A percentile compares a stretch with the other conserved stretches of the same genome.
Evolutionary conservation across 2,888 invertebrate genomes (phyloP).

Genomic region (Clepsis dumicolana): DNA sequence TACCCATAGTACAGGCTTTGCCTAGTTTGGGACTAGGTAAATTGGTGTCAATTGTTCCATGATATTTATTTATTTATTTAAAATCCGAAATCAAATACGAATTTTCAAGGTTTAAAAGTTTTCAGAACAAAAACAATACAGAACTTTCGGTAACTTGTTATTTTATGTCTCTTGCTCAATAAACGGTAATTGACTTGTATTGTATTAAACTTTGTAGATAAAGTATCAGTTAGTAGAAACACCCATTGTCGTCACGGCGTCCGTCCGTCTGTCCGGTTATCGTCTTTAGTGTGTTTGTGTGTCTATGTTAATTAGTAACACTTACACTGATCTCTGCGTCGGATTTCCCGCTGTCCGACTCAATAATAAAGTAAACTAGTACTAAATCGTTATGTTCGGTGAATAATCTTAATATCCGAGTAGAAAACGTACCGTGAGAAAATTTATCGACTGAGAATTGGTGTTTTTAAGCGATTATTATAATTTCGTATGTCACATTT

Average conservation of each 20-base stretch:
- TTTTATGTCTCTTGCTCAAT: too few relatives aligned
- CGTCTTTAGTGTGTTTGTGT: slow-evolving; percentile 12
- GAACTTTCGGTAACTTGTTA: too few relatives aligned
- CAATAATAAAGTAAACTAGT: neutral
- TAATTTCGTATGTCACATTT: too few relatives aligned
- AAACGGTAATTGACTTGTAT: too few relatives aligned
- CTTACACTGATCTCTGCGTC: slow-evolving; percentile 2
- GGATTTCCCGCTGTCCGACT: neutral
- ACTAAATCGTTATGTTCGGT: neutral
- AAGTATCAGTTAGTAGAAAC: neutral
- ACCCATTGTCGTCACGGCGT: slow-evolving; percentile 7
- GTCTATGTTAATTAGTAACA: slow-evolving; percentile 14
- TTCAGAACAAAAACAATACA: too few relatives aligned
- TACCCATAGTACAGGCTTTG: too few relatives aligned
- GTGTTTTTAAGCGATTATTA: neutral
- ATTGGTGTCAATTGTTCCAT: too few relatives aligned
- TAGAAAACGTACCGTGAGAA: neutral
- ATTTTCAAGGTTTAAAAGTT: too few relatives aligned
- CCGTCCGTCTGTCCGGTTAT: slow-evolving; percentile 16
- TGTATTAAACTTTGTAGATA: too few relatives aligned
- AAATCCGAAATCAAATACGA: too few relatives aligned
- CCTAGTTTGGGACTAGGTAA: too few relatives aligned
- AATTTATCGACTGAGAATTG: neutral
- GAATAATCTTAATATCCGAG: neutral
- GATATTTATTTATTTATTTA: too few relatives aligned